Conservation (phyloP, 2,113 vertebrate genomes). For the Melozone crissalis region DNA sequence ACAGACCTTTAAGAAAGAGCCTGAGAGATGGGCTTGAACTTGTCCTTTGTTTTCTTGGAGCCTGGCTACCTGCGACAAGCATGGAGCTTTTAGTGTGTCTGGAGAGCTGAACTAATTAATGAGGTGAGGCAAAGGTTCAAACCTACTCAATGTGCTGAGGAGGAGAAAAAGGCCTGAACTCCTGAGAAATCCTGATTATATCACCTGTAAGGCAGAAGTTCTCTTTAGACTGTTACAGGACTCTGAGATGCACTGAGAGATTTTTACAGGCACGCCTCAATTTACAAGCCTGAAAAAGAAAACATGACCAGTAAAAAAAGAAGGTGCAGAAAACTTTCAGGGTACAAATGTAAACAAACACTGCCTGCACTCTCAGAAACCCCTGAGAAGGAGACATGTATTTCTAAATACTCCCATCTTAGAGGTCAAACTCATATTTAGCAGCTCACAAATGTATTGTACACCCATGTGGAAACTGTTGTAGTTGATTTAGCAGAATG, state of each 20-base stretch:
- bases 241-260: neutral
- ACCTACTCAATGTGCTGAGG: neutral
- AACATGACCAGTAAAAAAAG: neutral
- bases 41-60: conserved; percentile 45
- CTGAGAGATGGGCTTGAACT: conserved; percentile 41
- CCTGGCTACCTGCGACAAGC: neutral
- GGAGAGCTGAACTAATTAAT: conserved; percentile 47
- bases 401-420: neutral
- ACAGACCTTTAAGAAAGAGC: conserved; percentile 42
- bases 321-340: neutral
- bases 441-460: neutral
- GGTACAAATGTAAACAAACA: neutral
- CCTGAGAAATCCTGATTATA: neutral
- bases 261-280: neutral
- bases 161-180: conserved; percentile 14
- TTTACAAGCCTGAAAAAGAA: neutral
- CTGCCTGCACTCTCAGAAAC: neutral
- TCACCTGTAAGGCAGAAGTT: neutral
- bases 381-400: fast-evolving
- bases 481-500: neutral
- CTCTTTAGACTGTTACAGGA: neutral
- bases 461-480: neutral
- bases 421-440: neutral
- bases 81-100: neutral
- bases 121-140: conserved; percentile 27